Base-by-base conservation (phyloP, 1,140 invertebrate species). In the Radopholus similis region DNA sequence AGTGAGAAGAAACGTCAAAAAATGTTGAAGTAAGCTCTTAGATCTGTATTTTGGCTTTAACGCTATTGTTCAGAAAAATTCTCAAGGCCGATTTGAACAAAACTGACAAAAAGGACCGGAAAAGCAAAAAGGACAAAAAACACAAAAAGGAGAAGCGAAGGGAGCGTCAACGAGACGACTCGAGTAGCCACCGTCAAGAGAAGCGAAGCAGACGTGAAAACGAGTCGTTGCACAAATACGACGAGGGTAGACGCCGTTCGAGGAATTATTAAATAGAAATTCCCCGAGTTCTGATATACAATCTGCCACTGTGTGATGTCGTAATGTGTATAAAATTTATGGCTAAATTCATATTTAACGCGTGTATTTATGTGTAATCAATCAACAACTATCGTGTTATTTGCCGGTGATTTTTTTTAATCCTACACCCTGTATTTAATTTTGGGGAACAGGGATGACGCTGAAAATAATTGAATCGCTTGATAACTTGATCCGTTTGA, bases 1-100 rank as follows among this genome's bases (percentile, higher is more conserved):
- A 65, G 54, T 28, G 57, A 75, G 9, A 73, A 76, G 34, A 73
- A 77, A 49, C 66, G 55, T 0, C 55, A 64, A 40, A 73, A 73
- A 54, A 30, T 73, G 21, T 28, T 72, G 51, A 42, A 30, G 73
- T 76, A 74, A n/a, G 30, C 75, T 55, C 65, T 2, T 13, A n/a
- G 15, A 35, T 67, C 2, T 15, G 66, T 18, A 5, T 2, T 9
- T 72, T 6, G 21, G 18, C 9, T 15, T 32, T 21, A 35, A 71
- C 6, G 26, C 6, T 2, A 1, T 35, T 9, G n/a, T 65, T 72
- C 44, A 74, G 74, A 21, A 74, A 74, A 63, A 72, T 72, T 32
- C 42, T 72, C n/a, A 69, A 74, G 34, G 9, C 44, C 1, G 53
- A 69, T 9, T 38, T 72, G 30, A 70, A 67, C 4, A 37, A 64